Base-by-base conservation (phyloP, 2,797 vertebrate genomes). In the Sebastolobus alascanus region DNA sequence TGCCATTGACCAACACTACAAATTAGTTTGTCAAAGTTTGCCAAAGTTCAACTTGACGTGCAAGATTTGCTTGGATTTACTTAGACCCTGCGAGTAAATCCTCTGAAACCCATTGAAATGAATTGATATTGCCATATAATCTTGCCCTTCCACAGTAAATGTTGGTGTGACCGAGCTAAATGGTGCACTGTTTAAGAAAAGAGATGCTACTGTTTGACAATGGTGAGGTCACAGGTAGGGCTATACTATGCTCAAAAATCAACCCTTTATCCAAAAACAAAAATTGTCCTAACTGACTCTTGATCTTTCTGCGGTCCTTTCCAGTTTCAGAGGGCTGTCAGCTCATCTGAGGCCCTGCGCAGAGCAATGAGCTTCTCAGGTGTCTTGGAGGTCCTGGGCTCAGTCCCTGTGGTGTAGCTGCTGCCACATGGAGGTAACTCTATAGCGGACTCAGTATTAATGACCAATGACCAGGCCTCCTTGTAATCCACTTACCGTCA, bases 401-500 rank as follows among this genome's bases (percentile, higher is more conserved):
- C 43, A 6, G 79, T 92, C 87, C 86, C 86, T 75, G 73, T 66
- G 79, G 86, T 87, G 83, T 8, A 83, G 83, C 87, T 67, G 73
- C 87, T 79, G 87, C 82, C 87, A 88, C 83, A 80, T 77, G 54
- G 68, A 86, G 73, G 90, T 87, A 92, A 93, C 84, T 89, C 64
- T 85, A 50, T 50, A 93, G 88, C 13, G 64, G 78, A 82, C 80
- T 91, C 50, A 76, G 46, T 86, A 89, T 89, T 90, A 92, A 89
- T 89, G 87, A 90, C 88, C 87, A 87, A 73, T 87, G 90, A 92
- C 90, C 87, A 64, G 85, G 84, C 88, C 87, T 90, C 73, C 88
- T 92, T 89, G 89, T 92, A 93, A 94, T 93, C 89, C 87, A 90
- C 90, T 94, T 92, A 93, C 8, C 77, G 22, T 91, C 90, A 90